These are phyloP conservation scores for Okapia johnstoni DNA, from an alignment of 2,113 vertebrate species.

Conservation along the genomic window DNA sequence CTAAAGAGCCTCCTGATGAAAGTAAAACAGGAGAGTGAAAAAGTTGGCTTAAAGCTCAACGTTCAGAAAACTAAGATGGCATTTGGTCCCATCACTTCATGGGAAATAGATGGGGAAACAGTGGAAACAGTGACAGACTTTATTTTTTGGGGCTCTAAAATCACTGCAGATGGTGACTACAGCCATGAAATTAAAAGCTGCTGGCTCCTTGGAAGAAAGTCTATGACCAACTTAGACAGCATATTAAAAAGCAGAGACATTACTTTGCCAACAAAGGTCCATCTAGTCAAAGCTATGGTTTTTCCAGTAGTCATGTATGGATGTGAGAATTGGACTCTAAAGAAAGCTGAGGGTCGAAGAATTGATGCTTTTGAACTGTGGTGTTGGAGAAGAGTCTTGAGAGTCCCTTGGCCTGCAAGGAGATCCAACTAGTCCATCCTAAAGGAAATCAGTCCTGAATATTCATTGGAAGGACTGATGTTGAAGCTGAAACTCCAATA, in stretches of 20 bases:
- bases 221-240: neutral
- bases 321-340: neutral
- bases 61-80: neutral
- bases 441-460: neutral
- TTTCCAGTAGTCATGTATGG: neutral
- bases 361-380: neutral
- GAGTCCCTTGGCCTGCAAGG: neutral
- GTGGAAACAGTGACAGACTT: neutral
- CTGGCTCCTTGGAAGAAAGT: neutral
- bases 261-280: neutral
- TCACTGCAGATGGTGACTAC: neutral
- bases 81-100: neutral
- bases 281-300: neutral
- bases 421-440: neutral
- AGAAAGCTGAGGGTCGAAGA: neutral
- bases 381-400: neutral
- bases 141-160: neutral
- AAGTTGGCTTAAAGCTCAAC: neutral
- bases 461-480: neutral
- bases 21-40: neutral
- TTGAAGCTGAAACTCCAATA: neutral
- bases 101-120: neutral
- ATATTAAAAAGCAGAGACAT: neutral
- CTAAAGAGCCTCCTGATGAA: neutral
- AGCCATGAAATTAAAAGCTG: neutral